Conservation (phyloP, 2,888 invertebrate genomes). For the Colletes collaris region DNA sequence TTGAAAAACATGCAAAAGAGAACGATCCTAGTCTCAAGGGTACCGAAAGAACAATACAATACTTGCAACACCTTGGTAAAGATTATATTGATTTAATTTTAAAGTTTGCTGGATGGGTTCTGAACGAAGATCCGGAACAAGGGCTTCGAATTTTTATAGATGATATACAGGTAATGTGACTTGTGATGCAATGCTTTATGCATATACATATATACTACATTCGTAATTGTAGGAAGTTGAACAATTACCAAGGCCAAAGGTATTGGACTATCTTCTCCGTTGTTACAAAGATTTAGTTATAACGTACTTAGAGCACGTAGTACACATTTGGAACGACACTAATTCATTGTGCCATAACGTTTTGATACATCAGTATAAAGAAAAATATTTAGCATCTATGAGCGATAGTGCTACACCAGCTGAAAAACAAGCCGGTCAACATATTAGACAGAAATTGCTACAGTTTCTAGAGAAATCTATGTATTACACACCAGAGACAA, state of each 20-base stretch:
- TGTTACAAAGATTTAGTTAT: conserved; percentile 92
- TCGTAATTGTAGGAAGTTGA: conserved; percentile 89
- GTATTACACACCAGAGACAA: conserved; percentile 93
- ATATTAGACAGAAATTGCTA: conserved; percentile 87
- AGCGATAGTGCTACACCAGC: conserved; percentile 79
- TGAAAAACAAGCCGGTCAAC: conserved; percentile 84
- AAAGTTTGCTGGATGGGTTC: conserved; percentile 96
- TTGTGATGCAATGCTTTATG: not conserved
- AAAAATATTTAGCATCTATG: conserved; percentile 84
- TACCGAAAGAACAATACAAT: conserved; percentile 93
- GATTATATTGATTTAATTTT: conserved; percentile 93
- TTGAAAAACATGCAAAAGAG: conserved; percentile 90
- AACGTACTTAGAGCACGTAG: conserved; percentile 97
- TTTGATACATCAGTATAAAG: conserved; percentile 94
- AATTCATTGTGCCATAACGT: conserved; percentile 95
- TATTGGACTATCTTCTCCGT: conserved; percentile 94
- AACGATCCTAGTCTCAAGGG: conserved; percentile 91
- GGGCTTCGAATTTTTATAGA: conserved; percentile 89
- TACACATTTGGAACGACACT: conserved; percentile 94
- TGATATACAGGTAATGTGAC: conserved; percentile 76
- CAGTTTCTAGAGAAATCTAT: conserved; percentile 92
- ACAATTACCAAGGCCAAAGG: conserved; percentile 92
- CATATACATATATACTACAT: not conserved
- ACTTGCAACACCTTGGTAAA: conserved; percentile 94
- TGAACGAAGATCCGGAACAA: conserved; percentile 93